Conservation (phyloP, 2,113 vertebrate genomes). For the Callipepla californica region DNA sequence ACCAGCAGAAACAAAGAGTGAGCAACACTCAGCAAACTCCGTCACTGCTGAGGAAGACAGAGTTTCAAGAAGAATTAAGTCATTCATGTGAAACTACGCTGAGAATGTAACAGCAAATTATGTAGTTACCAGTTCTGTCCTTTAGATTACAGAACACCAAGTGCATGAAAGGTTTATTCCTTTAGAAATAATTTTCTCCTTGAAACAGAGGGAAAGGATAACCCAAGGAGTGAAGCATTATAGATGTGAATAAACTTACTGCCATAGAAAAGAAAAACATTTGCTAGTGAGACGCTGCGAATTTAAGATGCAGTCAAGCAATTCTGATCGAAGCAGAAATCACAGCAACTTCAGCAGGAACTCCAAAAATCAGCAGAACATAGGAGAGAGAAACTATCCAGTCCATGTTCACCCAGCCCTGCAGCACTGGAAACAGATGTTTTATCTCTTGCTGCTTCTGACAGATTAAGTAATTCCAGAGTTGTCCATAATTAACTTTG, state of each 20-base stretch:
- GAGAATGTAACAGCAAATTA: background rate
- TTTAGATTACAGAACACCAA: background rate
- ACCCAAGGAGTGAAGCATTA: background rate
- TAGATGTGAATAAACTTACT: background rate
- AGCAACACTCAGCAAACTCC: background rate
- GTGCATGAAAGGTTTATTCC: background rate
- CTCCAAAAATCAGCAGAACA: background rate
- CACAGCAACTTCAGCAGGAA: background rate
- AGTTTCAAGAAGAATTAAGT: slow-evolving; percentile 9
- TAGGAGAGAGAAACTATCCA: background rate
- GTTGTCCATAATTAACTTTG: slow-evolving; percentile 49
- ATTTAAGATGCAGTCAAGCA: background rate
- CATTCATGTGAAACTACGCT: background rate
- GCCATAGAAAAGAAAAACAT: background rate
- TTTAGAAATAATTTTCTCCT: background rate
- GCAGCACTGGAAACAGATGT: background rate
- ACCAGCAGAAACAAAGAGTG: background rate
- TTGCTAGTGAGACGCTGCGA: background rate
- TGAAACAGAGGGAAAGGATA: background rate
- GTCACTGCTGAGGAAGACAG: background rate
- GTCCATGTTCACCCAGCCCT: background rate
- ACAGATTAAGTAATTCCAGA: slow-evolving; percentile 59
- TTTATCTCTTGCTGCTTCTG: slow-evolving; percentile 44
- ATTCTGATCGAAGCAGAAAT: slow-evolving; percentile 20
- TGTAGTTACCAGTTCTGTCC: background rate